Base-by-base conservation (phyloP, 2,888 invertebrate genomes). In the Nomada goodeniana region DNA sequence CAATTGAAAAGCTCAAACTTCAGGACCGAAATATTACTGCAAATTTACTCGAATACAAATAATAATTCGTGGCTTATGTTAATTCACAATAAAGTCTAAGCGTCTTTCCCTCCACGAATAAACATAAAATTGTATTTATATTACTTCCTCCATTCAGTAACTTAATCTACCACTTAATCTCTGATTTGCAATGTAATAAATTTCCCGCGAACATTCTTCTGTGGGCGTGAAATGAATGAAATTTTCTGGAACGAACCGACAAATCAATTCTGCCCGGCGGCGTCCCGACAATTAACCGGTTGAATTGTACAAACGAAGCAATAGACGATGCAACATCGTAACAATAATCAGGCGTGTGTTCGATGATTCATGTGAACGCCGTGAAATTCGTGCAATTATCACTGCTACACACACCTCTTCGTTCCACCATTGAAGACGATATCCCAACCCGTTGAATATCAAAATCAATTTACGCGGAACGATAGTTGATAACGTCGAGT, bases 401-500 rank as follows among this genome's bases (percentile, higher is more conserved):
- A n/a, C n/a, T 1, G 26, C 15, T 50, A 15, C 13, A n/a, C 15
- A 20, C 68, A 44, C 47, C 10, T 13, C n/a, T 2, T 44, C 10
- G n/a, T 29, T 29, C 20, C 59, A 44, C 26, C 59, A 60, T 80
- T 74, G 80, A 73, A 80, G 80, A 80, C 80, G 70, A 73, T 57
- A 76, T 70, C 61, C 63, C 64, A 1, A 11, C 2, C n/a, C 42
- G 57, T 69, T 65, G 71, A 79, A 73, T 61, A 70, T 76, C 70
- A 52, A 71, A 84, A 83, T 80, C 83, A 83, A 84, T 84, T 83
- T 76, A 50, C 50, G 70, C 26, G 67, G 55, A 71, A 76, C 61
- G 71, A 67, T 78, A 76, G 70, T 70, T 82, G 75, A 73, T 76
- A 73, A 57, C 76, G 55, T 47, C 42, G 69, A 78, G 74, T 84